Percentiles rank a stretch among this genome's conserved stretches.
These are phyloP conservation scores for Pharmacophagus antenor DNA, from an alignment of 2,888 invertebrate species.

Conservation along the genomic window DNA sequence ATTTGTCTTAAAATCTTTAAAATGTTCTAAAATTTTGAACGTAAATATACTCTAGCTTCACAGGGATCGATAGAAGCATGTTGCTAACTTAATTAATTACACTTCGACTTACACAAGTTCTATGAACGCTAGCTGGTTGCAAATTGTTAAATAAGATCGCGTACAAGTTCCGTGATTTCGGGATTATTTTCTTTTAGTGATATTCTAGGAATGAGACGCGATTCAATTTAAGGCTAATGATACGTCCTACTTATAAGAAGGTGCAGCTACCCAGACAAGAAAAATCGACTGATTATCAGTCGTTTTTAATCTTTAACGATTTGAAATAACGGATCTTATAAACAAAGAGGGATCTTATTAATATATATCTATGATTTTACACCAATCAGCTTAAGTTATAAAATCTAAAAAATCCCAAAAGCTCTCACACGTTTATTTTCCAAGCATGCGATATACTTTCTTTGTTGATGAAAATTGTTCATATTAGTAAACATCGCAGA, in stretches of 20 bases:
- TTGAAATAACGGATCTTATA: too few relatives aligned
- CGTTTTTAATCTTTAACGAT: too few relatives aligned
- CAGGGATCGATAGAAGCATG: slow-evolving; percentile 41
- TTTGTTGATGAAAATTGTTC: neutral
- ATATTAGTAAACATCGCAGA: neutral
- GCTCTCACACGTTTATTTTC: too few relatives aligned
- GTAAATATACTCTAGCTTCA: neutral
- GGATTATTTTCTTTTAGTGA: neutral
- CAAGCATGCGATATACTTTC: too few relatives aligned
- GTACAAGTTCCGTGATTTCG: neutral
- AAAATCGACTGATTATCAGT: too few relatives aligned
- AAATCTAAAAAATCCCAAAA: too few relatives aligned
- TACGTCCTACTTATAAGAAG: too few relatives aligned
- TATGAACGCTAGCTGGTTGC: slow-evolving; percentile 50
- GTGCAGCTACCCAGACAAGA: too few relatives aligned
- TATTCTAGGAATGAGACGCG: neutral
- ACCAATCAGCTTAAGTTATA: too few relatives aligned
- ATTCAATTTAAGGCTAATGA: too few relatives aligned
- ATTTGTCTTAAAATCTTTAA: neutral
- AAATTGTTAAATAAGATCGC: slow-evolving; percentile 30
- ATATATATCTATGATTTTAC: too few relatives aligned
- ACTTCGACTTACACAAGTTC: slow-evolving; percentile 71
- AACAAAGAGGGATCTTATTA: too few relatives aligned
- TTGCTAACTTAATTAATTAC: slow-evolving; percentile 78
- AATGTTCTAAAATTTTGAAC: slow-evolving; percentile 9